Base-by-base conservation (phyloP, 2,797 vertebrate genomes). In the Bovichtus variegatus region DNA sequence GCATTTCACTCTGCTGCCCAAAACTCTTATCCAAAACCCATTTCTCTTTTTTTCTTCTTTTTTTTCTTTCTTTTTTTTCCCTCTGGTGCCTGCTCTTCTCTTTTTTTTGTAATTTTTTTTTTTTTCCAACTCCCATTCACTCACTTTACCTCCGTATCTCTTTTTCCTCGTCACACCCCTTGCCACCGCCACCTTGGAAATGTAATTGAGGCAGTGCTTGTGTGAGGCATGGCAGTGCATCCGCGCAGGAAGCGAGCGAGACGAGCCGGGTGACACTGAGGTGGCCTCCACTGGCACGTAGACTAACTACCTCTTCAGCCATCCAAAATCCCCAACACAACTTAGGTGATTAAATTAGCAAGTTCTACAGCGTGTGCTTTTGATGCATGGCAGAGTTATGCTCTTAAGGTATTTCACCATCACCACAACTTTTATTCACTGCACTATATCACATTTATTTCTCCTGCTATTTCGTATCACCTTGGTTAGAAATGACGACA, bases 341-440 rank as follows among this genome's bases (percentile, higher is more conserved):
- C 86, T 88, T 86, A 77, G 83, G 89, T 88, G 89, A 92, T 94
- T 94, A 88, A 93, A 92, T 90, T 88, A 92, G 86, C 88, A 81
- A 83, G 77, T 82, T 82, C 57, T 82, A 88, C 72, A 76, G 77
- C 41, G 12, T 79, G 65, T 78, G 71, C 84, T 79, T 89, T 87
- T 86, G 87, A 92, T 89, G 81, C 88, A 87, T 76, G 64, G 82
- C 53, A 40, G 85, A 74, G 72, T 84, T 83, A 77, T 86, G 83
- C 87, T 89, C 85, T 84, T 80, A 87, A 87, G 85, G 87, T 91
- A 77, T 90, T 88, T 91, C 85, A 82, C 74, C 75, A 80, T 76
- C 64, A 65, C 58, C 66, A 57, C 78, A 76, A 83, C 76, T 83
- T 90, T 92, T 90, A 90, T 90, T 85, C 74, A 19, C 60, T 31